Conservation (phyloP, 92 coral and sea anemone genomes). For the Zoanthus solanderi region DNA sequence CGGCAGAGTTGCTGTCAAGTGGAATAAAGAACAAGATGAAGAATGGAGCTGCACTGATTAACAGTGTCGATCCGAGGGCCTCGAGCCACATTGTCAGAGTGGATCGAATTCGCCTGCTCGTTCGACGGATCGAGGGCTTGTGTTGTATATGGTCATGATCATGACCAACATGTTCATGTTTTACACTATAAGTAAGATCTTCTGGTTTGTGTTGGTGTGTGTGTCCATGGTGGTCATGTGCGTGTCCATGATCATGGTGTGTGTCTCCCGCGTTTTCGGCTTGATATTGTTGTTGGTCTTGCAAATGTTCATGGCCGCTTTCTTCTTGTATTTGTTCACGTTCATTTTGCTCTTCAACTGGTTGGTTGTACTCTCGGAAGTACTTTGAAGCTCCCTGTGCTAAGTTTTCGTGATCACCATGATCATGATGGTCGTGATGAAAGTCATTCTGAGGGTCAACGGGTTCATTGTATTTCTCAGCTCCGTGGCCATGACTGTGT, state of each 20-base stretch:
- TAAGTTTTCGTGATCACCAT: conserved; percentile 14
- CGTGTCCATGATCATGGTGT: conserved; percentile 62
- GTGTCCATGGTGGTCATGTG: conserved; percentile 64
- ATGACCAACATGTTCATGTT: conserved; percentile 43
- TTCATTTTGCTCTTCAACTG: neutral
- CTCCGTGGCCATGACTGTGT: too few relatives aligned
- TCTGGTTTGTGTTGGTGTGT: conserved; percentile 63
- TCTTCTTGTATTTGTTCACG: neutral
- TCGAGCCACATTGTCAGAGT: conserved; percentile 82
- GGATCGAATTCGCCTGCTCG: conserved; percentile 56
- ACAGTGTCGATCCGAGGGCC: conserved; percentile 88
- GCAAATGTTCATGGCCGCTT: neutral
- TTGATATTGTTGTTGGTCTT: neutral
- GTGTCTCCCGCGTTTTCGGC: neutral
- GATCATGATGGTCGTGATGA: conserved; percentile 43
- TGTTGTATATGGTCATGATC: conserved; percentile 55
- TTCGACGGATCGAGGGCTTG: conserved; percentile 41
- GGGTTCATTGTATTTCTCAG: too few relatives aligned
- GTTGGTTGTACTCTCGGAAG: conserved; percentile 33
- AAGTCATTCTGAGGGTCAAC: conserved; percentile 5
- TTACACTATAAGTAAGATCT: conserved; percentile 43
- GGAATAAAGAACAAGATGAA: conserved; percentile 95
- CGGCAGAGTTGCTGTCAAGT: conserved; percentile 88
- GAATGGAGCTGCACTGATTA: conserved; percentile 99
- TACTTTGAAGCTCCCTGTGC: conserved; percentile 47